Evolutionary conservation across 1,140 invertebrate species (phyloP), one percentile per base, ranked within the genome.

Genomic region (Cotesia glomerata): DNA sequence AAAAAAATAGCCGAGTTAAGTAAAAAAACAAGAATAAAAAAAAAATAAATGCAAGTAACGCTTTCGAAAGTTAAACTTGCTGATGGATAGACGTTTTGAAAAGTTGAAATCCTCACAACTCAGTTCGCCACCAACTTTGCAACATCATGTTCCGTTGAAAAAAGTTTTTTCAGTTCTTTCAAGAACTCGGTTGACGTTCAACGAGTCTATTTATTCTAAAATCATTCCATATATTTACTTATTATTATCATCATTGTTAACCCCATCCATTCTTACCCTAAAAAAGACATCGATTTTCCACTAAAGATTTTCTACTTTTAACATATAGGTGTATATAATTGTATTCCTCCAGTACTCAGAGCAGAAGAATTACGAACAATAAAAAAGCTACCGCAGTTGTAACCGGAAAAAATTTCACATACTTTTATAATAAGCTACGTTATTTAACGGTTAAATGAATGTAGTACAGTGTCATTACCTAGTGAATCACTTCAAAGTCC

Each of bases 21-120:
- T n/a, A 61, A 36, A 61, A 69, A 18, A 8, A 0, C 14, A 18
- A 54, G 14, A 76, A 75, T n/a, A 71, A 72, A 72, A 68, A 76
- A 69, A 7, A 56, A 26, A 35, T 16, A 13, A 8, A 39, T 13
- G 72, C 74, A 76, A 73, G 74, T 65, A 74, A 45, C 39, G 39
- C 74, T 76, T 69, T 14, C 5, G 59, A 51, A 76, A 77, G 76
- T 77, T 73, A 72, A 68, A 77, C 74, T 74, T 71, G 63, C 66
- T 67, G 69, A 65, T 18, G 69, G 71, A 56, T 56, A 39, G 54
- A 51, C 74, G 58, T 78, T 77, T 78, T 71, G 71, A 73, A 79
- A 79, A 79, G 76, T 79, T 78, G 7, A 39, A 14, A 32, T 69
- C 35, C 65, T 45, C 0, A 51, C 66, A 14, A 54, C 49, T 56